These are phyloP conservation scores for Rachycentron canadum DNA, from an alignment of 2,797 vertebrate genomes.

Conservation along the genomic window DNA sequence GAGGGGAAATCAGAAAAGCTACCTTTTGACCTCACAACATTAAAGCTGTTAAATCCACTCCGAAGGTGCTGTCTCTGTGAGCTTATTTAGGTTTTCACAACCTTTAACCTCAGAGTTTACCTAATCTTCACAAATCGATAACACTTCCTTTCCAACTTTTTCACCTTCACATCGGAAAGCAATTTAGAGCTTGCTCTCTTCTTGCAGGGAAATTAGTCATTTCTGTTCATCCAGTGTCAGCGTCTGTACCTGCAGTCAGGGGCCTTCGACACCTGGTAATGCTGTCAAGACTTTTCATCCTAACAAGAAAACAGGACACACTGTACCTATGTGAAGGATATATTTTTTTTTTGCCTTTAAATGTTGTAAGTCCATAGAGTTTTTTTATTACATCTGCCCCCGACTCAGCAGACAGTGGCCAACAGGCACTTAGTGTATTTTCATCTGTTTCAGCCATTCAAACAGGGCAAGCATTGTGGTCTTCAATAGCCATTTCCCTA, in stretches of 20 bases:
- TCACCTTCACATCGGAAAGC: slow-evolving; percentile 2
- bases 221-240: slow-evolving; percentile 12
- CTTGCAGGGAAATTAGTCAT: slow-evolving; percentile 1
- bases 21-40: slow-evolving; percentile 7
- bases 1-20: background rate
- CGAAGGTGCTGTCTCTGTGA: background rate
- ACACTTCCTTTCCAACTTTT: background rate
- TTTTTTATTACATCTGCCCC: background rate
- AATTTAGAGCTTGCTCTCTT: background rate
- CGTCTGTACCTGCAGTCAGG: slow-evolving; percentile 5
- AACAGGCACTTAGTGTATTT: background rate
- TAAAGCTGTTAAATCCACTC: slow-evolving; percentile 10
- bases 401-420: background rate
- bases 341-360: background rate
- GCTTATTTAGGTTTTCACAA: slow-evolving; percentile 2
- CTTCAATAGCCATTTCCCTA: background rate
- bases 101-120: slow-evolving; percentile 15
- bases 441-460: background rate
- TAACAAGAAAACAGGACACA: background rate
- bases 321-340: background rate
- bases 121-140: slow-evolving; percentile 26
- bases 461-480: background rate
- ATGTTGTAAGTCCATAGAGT: background rate
- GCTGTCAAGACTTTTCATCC: background rate
- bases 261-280: background rate